phyloP scores from a whole-genome alignment of 2,113 vertebrate genomes.

The Marmota flaviventris region DNA sequence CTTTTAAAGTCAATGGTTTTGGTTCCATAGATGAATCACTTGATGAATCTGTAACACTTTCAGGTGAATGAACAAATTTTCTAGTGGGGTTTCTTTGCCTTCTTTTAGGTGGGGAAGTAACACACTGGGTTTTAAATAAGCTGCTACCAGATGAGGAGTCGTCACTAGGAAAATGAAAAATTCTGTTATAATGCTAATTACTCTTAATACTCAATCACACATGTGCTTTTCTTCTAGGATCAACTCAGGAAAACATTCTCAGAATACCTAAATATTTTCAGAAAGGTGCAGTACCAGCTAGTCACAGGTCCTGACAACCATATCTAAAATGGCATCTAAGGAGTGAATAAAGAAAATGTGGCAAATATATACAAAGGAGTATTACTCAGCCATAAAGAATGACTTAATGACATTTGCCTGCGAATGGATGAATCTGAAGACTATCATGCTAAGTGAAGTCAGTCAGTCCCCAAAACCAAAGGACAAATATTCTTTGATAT shows the following conservation, averaged over 20 bases:
- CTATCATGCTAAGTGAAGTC: no score
- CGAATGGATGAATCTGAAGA: no score
- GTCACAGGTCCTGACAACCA: background rate
- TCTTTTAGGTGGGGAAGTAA: background rate
- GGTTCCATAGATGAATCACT: constrained; percentile 79
- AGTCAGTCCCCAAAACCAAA: no score
- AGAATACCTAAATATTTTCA: background rate
- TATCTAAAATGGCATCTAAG: background rate
- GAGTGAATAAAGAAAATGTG: no score
- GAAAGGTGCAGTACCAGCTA: background rate
- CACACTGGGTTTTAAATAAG: constrained; percentile 66
- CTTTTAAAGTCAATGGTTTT: constrained; percentile 82
- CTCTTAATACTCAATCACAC: background rate
- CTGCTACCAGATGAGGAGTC: constrained; percentile 61
- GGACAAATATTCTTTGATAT: no score
- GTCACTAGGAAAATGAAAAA: constrained; percentile 61
- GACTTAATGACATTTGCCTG: no score
- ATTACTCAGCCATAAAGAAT: no score
- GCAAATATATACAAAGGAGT: no score
- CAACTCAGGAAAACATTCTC: background rate
- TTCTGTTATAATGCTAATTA: background rate
- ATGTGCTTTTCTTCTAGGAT: background rate
- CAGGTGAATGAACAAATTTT: background rate
- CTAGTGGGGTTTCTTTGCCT: background rate
- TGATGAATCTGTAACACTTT: constrained; percentile 41